Evolutionary conservation across 2,797 vertebrate species (phyloP), one percentile per base, ranked within the genome.

Genomic region (Aythya fuligula): DNA sequence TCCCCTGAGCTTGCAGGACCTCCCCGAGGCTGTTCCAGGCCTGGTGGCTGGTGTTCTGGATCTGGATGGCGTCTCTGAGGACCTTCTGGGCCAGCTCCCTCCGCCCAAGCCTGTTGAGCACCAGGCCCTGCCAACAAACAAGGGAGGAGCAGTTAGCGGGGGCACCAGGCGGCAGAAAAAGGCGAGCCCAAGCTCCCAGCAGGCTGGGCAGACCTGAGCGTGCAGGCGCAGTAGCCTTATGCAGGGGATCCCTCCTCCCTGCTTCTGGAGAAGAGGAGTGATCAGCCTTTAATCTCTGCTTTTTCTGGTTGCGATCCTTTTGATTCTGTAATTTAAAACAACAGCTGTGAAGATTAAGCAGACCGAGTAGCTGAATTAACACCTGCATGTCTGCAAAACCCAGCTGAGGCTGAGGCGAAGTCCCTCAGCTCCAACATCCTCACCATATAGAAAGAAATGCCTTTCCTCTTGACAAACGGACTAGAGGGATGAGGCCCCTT

Each of bases 11-110:
- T 98, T 99, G 99, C 94, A 99, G 98, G 49, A 99, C 99, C 95
- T 99, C 98, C 3, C 99, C 99, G 51, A 99, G 98, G 94, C 98
- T 97, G 74, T 99, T 99, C 99, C 99, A 99, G 0, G 99, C 99
- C 87, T 98, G 98, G 3, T 99, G 99, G 70, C 98, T 98, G 30
- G 98, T 99, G 96, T 98, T 99, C 97, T 99, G 98, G 74, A 98
- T 95, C 94, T 96, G 98, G 91, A 99, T 98, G 0, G 99, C 99
- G 5, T 99, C 99, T 72, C 98, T 98, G 56, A 99, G 98, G 75
- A 99, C 98, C 95, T 99, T 99, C 98, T 99, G 99, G 7, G 99
- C 99, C 36, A 99, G 98, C 60, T 98, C 98, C 72, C 97, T 97
- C 22, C 98, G 98, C 47, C 98, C 99, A 13, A 98, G 98, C 76